Evolutionary conservation across 2,113 vertebrate genomes (phyloP).

Genomic region (Bos indicus): DNA sequence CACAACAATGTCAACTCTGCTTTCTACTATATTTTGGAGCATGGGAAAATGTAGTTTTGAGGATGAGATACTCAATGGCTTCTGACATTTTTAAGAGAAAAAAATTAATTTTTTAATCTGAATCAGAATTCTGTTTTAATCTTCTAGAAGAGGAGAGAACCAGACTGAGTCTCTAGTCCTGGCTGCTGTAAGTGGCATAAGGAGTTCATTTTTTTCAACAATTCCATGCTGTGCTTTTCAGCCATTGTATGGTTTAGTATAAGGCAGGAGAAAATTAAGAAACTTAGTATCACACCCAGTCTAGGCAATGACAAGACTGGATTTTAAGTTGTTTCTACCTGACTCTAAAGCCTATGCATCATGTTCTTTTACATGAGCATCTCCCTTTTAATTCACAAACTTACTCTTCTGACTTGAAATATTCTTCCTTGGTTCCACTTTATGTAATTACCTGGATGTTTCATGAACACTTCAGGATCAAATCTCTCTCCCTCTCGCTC

Average conservation of each 20-base stretch:
- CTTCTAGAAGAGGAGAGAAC: not conserved
- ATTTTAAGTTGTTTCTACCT: not conserved
- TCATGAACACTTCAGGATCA: not conserved
- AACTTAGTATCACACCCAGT: not conserved
- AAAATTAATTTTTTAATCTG: not conserved
- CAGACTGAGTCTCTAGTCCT: not conserved
- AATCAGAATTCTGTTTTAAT: not conserved
- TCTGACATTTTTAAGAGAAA: not conserved
- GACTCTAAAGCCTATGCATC: not conserved
- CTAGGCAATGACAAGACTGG: not conserved
- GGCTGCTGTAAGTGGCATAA: not conserved
- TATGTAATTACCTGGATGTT: not conserved
- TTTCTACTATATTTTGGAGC: slow-evolving; percentile 8
- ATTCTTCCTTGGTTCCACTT: not conserved
- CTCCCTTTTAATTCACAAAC: not conserved
- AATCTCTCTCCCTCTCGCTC: not conserved
- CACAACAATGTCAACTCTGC: not conserved
- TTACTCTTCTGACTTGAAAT: not conserved
- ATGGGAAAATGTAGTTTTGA: not conserved
- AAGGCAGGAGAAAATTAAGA: not conserved
- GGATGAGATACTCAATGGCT: not conserved
- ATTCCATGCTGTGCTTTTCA: not conserved
- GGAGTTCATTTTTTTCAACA: not conserved
- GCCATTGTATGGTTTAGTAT: not conserved
- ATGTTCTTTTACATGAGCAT: not conserved